A percentile compares a stretch with the other conserved stretches of the same genome.
These are phyloP conservation scores for Tetragonisca angustula DNA, from an alignment of 2,888 invertebrate species.

Conservation along the genomic window DNA sequence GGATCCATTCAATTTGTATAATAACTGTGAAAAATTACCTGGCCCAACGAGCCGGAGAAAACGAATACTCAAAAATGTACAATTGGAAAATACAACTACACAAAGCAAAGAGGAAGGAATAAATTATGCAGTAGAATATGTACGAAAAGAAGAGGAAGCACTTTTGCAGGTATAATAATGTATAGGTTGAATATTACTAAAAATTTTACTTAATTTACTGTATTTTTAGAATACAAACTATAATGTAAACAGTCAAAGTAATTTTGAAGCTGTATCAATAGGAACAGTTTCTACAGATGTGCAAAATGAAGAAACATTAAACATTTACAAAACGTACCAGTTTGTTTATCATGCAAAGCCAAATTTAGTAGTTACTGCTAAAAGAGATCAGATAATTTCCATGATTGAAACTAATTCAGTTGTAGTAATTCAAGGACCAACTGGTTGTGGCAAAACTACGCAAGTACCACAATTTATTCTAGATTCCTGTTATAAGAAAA, in stretches of 20 bases:
- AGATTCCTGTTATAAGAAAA: conserved; percentile 89
- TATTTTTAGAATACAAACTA: conserved; percentile 34
- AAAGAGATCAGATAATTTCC: conserved; percentile 87
- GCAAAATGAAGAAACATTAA: conserved; percentile 66
- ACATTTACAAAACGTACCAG: conserved; percentile 80
- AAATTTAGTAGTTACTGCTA: conserved; percentile 76
- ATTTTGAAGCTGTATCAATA: conserved; percentile 75
- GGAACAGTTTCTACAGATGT: conserved; percentile 72
- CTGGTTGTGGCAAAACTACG: conserved; percentile 97
- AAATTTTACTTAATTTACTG: background rate
- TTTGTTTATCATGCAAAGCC: conserved; percentile 75
- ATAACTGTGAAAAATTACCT: conserved; percentile 36
- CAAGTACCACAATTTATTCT: conserved; percentile 95
- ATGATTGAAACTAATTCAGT: conserved; percentile 89
- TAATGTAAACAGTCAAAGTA: background rate
- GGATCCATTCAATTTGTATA: conserved; percentile 66
- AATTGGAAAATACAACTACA: background rate
- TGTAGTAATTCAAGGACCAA: conserved; percentile 94
- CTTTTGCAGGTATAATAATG: conserved; percentile 71
- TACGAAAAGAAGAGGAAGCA: conserved; percentile 75
- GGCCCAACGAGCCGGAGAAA: conserved; percentile 22
- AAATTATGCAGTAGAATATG: conserved; percentile 76
- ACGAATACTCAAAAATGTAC: background rate
- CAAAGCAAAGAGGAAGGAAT: conserved; percentile 64
- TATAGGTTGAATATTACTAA: background rate